Conservation (phyloP, 2,888 invertebrate genomes). For the Diploptera punctata region DNA sequence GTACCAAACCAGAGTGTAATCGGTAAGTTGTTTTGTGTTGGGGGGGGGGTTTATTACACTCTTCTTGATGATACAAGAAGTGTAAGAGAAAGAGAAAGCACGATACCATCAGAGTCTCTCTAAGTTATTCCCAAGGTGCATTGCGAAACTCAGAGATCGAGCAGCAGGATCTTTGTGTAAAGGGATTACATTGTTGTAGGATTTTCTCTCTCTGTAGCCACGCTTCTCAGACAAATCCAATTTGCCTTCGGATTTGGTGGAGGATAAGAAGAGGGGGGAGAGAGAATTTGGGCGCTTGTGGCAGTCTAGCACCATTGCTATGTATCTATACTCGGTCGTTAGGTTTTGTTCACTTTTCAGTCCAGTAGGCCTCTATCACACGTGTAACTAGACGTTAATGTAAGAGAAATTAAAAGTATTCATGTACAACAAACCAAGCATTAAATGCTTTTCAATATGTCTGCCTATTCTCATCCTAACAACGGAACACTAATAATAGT, state of each 20-base stretch:
- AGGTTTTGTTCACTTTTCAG: constrained; percentile 2
- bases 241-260: constrained; percentile 41
- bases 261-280: constrained; percentile 15
- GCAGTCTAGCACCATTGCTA: neutral
- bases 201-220: constrained; percentile 31
- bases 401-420: no score
- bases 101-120: neutral
- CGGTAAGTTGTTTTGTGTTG: neutral
- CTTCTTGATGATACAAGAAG: constrained; percentile 8
- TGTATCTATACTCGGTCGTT: neutral
- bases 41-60: neutral
- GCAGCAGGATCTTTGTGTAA: constrained; percentile 30
- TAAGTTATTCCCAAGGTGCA: constrained; percentile 34
- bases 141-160: constrained; percentile 32
- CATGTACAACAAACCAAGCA: no score
- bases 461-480: no score
- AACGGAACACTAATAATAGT: no score
- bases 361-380: no score
- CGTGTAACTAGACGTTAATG: no score
- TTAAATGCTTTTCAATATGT: no score
- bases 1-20: no score
- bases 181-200: constrained; percentile 40
- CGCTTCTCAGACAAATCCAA: constrained; percentile 41
- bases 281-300: neutral
- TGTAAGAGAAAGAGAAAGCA: neutral